Base-by-base conservation (phyloP, 2,797 vertebrate genomes). In the Orestias chungarensis region DNA sequence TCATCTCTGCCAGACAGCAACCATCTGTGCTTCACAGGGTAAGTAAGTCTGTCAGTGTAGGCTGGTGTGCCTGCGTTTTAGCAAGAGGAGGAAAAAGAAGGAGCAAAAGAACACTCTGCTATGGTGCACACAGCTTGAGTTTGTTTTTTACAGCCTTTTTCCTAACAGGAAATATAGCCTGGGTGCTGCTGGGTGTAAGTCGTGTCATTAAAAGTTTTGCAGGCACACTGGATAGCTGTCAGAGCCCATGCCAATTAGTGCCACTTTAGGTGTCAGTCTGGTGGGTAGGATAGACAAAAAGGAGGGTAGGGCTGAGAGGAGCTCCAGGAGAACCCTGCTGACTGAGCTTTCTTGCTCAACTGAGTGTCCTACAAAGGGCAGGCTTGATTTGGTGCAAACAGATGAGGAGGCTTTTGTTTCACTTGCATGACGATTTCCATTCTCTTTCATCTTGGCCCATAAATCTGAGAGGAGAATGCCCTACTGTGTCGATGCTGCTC, bases 211-310 rank as follows among this genome's bases (percentile, higher is more conserved):
- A 93, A 93, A 93, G 88, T 92, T 92, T 89, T 31, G 47, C 85
- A 87, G 86, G 86, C 82, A 82, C 87, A 82, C 86, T 82, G 86
- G 85, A 87, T 88, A 84, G 89, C 93, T 93, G 93, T 93, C 92
- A 93, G 90, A 92, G 87, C 82, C 79, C 82, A 83, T 89, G 89
- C 92, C 93, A 94, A 94, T 94, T 94, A 94, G 91, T 92, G 91
- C 89, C 92, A 94, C 88, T 93, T 93, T 90, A 87, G 89, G 90
- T 93, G 92, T 92, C 92, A 93, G 89, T 89, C 87, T 90, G 83
- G 86, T 79, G 80, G 90, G 87, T 85, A 87, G 83, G 61, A 79
- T 75, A 87, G 87, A 80, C 55, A 74, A 83, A 78, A 82, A 80
- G 78, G 20, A 71, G 47, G 70, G 76, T 81, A 70, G 17, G 69